Evolutionary conservation across 2,888 invertebrate species (phyloP), one percentile per base, ranked within the genome.

Genomic region (Acanthosepion lycidas): DNA sequence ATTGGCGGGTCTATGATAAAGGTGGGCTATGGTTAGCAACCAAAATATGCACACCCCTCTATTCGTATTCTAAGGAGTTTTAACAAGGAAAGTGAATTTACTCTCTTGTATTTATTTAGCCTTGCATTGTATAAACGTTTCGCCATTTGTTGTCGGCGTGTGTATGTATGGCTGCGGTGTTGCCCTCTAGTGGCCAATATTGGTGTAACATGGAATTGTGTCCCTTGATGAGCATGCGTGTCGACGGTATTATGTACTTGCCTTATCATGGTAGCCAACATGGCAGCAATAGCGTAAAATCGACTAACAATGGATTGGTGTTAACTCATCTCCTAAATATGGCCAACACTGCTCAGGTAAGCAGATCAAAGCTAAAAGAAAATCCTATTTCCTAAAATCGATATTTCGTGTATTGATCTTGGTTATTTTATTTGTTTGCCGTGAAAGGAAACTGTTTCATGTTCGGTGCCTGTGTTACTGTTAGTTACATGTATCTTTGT

Each of bases 201-300:
- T 49, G 48, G n/a, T 33, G 12, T 78, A n/a, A 78, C 78, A 51
- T 51, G 93, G 93, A 93, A 42, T 93, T 53, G 18, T 93, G 9
- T 93, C 93, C 93, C 93, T 51, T 93, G 49, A 20, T 93, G 93
- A 93, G 93, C 93, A 93, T 93, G 93, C 93, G 93, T 93, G 93
- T 93, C 53, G 93, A 93, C 20, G 93, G 93, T 20, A 93, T 93
- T 51, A 49, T 93, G 93, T 93, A 93, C 93, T 93, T 93, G n/a
- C 93, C 93, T 49, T 93, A 93, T 92, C 92, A 92, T 93, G 15
- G 53, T 93, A n/a, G 49, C 93, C n/a, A 53, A 93, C 93, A 93
- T 93, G 48, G 53, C 53, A 93, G 93, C 49, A 15, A 49, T 53
- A 93, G 93, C n/a, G 93, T 93, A 48, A 93, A 93, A n/a, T 93